A percentile compares a stretch with the other conserved stretches of the same genome.
Conservation (phyloP, 2,888 invertebrate species). For the Harpalus rubripes region DNA sequence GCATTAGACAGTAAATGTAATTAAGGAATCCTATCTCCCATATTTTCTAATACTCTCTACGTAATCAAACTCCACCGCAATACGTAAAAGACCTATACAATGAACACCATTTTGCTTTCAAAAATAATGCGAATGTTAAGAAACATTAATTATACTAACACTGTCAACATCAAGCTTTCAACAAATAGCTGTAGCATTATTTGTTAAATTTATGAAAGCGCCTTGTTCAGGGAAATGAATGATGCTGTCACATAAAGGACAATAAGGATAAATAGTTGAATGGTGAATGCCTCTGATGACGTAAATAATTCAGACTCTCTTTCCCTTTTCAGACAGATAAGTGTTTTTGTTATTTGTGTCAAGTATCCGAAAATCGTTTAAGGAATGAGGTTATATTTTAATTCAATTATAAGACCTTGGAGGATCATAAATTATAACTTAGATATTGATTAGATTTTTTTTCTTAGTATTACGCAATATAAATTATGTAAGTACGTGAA, state of each 20-base stretch:
- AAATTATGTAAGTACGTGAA: too few relatives aligned
- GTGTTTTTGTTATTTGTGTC: neutral
- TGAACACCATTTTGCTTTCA: conserved; percentile 6
- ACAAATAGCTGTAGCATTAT: conserved; percentile 31
- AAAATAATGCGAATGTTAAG: neutral
- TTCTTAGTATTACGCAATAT: neutral
- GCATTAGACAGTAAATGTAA: neutral
- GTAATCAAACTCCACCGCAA: neutral
- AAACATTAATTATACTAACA: conserved; percentile 25
- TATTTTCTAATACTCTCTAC: neutral
- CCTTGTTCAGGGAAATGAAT: neutral
- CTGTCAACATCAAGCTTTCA: neutral
- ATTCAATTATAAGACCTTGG: conserved; percentile 6
- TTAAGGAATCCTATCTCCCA: neutral
- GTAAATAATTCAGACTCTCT: conserved; percentile 30
- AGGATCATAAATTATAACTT: neutral
- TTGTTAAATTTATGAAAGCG: conserved; percentile 12
- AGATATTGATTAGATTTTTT: neutral
- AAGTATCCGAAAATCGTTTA: neutral
- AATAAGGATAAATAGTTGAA: conserved; percentile 26
- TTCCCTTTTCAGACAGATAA: neutral
- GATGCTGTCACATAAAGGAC: neutral
- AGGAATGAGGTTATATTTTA: neutral
- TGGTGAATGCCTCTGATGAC: neutral
- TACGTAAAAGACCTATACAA: neutral